Percentiles rank a stretch among this genome's conserved stretches.
These are phyloP conservation scores for Junonia oenone DNA, from an alignment of 2,888 invertebrate genomes.

Conservation along the genomic window DNA sequence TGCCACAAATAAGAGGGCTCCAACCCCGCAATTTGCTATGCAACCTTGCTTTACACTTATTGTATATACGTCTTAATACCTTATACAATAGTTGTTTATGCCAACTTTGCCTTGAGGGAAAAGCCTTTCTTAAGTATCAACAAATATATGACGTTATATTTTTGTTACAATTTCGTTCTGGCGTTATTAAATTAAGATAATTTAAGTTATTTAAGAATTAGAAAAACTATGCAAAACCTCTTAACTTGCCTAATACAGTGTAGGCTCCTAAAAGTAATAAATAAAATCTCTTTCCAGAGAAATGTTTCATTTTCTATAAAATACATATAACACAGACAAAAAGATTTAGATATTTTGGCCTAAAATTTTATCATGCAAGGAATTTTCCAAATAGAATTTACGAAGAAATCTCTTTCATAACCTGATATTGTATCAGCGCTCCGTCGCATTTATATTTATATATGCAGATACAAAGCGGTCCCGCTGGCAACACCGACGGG, in stretches of 20 bases:
- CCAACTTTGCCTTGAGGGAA: slow-evolving; percentile 13
- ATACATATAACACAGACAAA: too few relatives aligned
- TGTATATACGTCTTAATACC: slow-evolving; percentile 57
- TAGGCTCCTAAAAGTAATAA: too few relatives aligned
- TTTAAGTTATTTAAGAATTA: too few relatives aligned
- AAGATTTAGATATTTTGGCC: too few relatives aligned
- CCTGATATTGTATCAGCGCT: background rate
- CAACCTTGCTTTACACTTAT: slow-evolving; percentile 48
- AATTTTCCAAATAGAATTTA: slow-evolving; percentile 1
- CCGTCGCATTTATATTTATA: slow-evolving; percentile 52
- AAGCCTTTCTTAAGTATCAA: background rate
- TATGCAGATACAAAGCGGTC: slow-evolving; percentile 63
- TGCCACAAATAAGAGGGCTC: slow-evolving; percentile 69
- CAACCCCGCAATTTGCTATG: slow-evolving; percentile 51
- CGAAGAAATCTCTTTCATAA: slow-evolving; percentile 1
- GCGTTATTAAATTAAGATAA: background rate
- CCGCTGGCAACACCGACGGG: slow-evolving; percentile 47
- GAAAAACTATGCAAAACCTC: too few relatives aligned
- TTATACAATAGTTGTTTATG: slow-evolving; percentile 41
- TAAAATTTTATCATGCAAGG: background rate
- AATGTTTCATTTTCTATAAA: too few relatives aligned
- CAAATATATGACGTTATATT: background rate
- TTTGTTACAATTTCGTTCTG: background rate
- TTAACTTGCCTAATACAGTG: too few relatives aligned
- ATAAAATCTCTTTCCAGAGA: too few relatives aligned